A percentile compares a stretch with the other conserved stretches of the same genome.
Conservation (phyloP, 1,140 invertebrate species). For the Homarus americanus region DNA sequence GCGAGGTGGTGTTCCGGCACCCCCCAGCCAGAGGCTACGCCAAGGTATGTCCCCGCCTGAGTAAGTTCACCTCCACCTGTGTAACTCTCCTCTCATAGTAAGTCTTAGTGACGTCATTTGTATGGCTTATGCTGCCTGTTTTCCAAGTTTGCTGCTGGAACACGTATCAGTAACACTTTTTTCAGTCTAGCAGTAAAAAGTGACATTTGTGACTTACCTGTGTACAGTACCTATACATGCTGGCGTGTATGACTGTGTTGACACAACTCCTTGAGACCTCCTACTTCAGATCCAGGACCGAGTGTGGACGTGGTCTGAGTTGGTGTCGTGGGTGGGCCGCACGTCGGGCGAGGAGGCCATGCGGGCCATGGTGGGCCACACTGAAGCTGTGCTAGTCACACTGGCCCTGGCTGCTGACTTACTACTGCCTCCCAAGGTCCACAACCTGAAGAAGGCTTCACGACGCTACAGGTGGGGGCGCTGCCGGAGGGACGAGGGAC, state of each 20-base stretch:
- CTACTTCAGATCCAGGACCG: slow-evolving; percentile 26
- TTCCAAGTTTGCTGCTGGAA: too few relatives aligned
- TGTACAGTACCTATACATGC: too few relatives aligned
- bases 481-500: not conserved
- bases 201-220: too few relatives aligned
- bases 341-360: slow-evolving; percentile 37
- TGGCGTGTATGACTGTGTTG: too few relatives aligned
- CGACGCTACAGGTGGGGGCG: slow-evolving; percentile 17
- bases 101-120: too few relatives aligned
- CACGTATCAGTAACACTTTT: too few relatives aligned
- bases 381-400: slow-evolving; percentile 35
- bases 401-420: slow-evolving; percentile 46
- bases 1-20: slow-evolving; percentile 37
- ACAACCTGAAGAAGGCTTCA: slow-evolving; percentile 20
- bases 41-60: slow-evolving; percentile 20
- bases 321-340: slow-evolving; percentile 51
- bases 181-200: too few relatives aligned
- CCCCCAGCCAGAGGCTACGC: slow-evolving; percentile 38
- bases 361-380: slow-evolving; percentile 37
- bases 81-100: too few relatives aligned
- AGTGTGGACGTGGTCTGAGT: slow-evolving; percentile 42
- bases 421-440: slow-evolving; percentile 35
- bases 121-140: too few relatives aligned
- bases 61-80: too few relatives aligned
- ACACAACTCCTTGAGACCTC: not conserved